Evolutionary conservation across 2,797 vertebrate species (phyloP).

Genomic region (Leptatherina wallacei): DNA sequence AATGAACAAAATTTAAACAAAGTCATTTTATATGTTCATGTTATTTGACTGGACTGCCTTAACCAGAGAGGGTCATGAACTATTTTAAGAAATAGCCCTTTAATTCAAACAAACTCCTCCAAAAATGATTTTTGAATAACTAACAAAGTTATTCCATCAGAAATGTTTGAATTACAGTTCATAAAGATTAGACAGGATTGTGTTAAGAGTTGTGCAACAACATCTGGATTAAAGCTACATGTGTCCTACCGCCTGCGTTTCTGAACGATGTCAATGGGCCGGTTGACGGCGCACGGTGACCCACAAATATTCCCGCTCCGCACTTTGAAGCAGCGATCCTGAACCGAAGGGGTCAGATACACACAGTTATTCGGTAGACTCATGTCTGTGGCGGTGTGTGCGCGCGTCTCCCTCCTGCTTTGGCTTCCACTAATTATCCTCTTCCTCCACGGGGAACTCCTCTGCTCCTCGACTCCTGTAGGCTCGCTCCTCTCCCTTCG

Average conservation of each 20-base stretch:
- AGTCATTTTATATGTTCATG: background rate
- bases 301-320: constrained; percentile 81
- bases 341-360: constrained; percentile 70
- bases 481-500: constrained; percentile 40
- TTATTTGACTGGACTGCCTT: background rate
- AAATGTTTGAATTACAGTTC: background rate
- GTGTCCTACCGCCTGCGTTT: constrained; percentile 86
- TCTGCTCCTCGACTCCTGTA: constrained; percentile 42
- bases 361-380: constrained; percentile 84
- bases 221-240: constrained; percentile 59
- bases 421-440: constrained; percentile 46
- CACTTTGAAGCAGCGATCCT: constrained; percentile 79
- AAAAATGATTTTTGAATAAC: background rate
- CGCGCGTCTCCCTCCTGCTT: constrained; percentile 15
- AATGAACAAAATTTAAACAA: background rate
- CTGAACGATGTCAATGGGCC: constrained; percentile 87
- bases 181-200: background rate
- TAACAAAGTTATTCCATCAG: background rate
- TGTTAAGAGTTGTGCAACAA: constrained; percentile 33
- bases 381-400: constrained; percentile 70
- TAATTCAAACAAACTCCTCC: background rate
- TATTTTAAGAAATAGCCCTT: background rate
- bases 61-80: background rate
- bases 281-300: constrained; percentile 86
- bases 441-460: constrained; percentile 44